These are phyloP conservation scores for Varanus salvator DNA, from an alignment of 2,113 vertebrate genomes.

Conservation along the genomic window DNA sequence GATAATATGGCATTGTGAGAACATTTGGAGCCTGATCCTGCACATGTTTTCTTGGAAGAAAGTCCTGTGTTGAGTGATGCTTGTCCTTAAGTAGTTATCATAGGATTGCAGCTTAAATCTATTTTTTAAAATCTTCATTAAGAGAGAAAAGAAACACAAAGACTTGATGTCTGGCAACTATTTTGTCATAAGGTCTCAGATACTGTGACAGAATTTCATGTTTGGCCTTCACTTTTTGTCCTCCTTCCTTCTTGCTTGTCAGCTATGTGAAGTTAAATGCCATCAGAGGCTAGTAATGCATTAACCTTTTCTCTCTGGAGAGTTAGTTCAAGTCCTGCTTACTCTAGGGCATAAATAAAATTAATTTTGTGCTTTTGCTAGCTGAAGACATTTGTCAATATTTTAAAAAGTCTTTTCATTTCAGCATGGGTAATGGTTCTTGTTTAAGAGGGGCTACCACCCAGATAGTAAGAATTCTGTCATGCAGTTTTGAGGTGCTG, in stretches of 20 bases:
- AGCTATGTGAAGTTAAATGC: conserved; percentile 30
- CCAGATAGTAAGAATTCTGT: conserved; percentile 32
- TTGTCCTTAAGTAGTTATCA: not conserved
- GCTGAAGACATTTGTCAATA: conserved; percentile 51
- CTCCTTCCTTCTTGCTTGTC: conserved; percentile 28
- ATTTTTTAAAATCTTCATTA: not conserved
- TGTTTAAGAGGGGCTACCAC: conserved; percentile 14
- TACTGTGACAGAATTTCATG: conserved; percentile 19
- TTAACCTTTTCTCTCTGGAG: conserved; percentile 51
- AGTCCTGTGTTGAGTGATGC: not conserved
- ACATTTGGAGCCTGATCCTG: not conserved
- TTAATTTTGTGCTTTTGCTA: conserved; percentile 33
- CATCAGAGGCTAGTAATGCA: conserved; percentile 22
- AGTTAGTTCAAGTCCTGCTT: conserved; percentile 29
- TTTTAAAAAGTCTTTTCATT: conserved; percentile 42
- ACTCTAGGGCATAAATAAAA: conserved; percentile 47
- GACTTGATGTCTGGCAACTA: not conserved
- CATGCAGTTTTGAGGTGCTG: conserved; percentile 29
- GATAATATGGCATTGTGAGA: not conserved
- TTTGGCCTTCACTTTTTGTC: conserved; percentile 19
- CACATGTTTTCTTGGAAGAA: not conserved
- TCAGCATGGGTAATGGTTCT: conserved; percentile 43
- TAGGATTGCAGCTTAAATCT: not conserved
- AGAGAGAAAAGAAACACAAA: not conserved
- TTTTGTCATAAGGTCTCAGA: not conserved